A percentile compares a stretch with the other conserved stretches of the same genome.
phyloP scores from a whole-genome alignment of 2,797 vertebrate species.

The Ceyx erithaca region DNA sequence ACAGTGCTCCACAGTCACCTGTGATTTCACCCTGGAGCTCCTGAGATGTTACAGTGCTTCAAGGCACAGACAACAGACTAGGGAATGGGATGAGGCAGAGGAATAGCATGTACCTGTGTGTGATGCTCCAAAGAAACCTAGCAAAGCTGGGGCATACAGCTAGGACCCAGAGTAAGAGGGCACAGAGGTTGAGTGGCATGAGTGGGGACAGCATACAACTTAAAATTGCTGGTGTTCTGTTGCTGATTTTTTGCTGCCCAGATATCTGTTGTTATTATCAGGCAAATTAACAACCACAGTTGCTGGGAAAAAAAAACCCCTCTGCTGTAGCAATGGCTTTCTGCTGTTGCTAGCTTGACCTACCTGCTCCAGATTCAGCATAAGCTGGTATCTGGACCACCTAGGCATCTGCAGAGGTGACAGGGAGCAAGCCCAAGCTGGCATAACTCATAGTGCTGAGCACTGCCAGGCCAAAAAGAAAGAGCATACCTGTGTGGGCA shows the following conservation, averaged over 20 bases:
- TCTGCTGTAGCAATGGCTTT: background rate
- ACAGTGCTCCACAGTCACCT: background rate
- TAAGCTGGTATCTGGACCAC: background rate
- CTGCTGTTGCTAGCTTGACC: background rate
- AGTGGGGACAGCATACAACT: background rate
- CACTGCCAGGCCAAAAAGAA: background rate
- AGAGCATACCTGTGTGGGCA: background rate
- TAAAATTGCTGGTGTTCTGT: background rate
- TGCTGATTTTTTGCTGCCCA: background rate
- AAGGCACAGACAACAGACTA: background rate
- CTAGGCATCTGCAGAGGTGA: background rate
- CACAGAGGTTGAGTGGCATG: background rate
- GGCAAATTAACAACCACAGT: background rate
- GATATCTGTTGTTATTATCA: background rate
- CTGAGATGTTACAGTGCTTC: background rate
- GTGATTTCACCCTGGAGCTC: background rate
- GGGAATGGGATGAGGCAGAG: background rate
- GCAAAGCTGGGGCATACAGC: background rate
- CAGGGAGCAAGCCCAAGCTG: background rate
- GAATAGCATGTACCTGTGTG: background rate
- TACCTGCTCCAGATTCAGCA: background rate
- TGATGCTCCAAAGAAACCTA: background rate
- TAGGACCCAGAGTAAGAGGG: background rate
- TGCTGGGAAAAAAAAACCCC: background rate
- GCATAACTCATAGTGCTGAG: background rate